phyloP scores from a whole-genome alignment of 2,113 vertebrate species.

The Alligator sinensis region DNA sequence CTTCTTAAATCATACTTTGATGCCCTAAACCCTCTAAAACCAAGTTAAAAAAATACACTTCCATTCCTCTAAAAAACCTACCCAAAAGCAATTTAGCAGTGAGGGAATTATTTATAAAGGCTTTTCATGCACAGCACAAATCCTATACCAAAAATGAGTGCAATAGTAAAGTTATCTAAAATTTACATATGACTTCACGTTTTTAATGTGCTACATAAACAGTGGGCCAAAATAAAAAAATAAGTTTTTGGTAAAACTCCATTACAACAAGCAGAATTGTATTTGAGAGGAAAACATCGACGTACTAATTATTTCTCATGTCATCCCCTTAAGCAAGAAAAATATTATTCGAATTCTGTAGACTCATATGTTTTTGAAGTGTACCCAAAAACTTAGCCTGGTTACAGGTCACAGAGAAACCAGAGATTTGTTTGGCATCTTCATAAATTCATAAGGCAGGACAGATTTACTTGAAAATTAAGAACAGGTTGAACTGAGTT shows the following conservation, averaged over 20 bases:
- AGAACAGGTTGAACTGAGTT: not conserved
- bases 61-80: no score
- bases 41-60: no score
- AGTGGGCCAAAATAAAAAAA: not conserved
- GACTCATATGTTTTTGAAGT: not conserved
- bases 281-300: not conserved
- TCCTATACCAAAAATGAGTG: slow-evolving; percentile 1
- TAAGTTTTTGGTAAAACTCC: not conserved
- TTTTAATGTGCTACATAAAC: not conserved
- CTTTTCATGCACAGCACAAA: slow-evolving; percentile 22
- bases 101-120: not conserved
- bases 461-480: not conserved
- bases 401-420: not conserved
- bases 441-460: not conserved
- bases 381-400: not conserved
- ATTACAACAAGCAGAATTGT: not conserved
- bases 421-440: not conserved
- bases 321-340: not conserved
- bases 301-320: not conserved
- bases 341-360: not conserved
- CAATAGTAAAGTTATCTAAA: not conserved
- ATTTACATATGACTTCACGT: not conserved
- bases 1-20: slow-evolving; percentile 19
- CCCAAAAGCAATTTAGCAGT: not conserved
- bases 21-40: not conserved